Percentiles rank a stretch among this genome's conserved stretches.
Evolutionary conservation across 2,113 vertebrate genomes (phyloP).

Genomic region (Neolamprologus kungweensis): DNA sequence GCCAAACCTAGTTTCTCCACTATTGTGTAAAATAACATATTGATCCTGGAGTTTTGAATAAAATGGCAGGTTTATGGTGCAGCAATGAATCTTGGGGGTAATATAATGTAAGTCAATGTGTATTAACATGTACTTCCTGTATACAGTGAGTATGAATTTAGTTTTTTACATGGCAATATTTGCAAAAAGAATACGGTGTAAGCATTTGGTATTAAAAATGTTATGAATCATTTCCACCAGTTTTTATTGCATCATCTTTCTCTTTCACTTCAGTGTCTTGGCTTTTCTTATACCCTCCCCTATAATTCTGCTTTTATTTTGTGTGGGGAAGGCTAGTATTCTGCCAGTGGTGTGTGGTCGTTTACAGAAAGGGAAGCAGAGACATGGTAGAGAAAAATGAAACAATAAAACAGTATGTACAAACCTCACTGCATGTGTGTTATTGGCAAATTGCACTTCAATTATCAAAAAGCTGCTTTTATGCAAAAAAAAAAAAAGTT

Average conservation of each 20-base stretch:
- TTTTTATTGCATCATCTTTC: accelerated
- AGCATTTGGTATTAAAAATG: neutral
- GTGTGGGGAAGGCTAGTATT: neutral
- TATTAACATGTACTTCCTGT: neutral
- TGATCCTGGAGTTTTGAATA: neutral
- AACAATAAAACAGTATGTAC: neutral
- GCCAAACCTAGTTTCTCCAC: neutral
- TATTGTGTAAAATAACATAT: neutral
- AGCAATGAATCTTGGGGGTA: neutral
- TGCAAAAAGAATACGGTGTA: neutral
- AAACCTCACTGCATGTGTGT: neutral
- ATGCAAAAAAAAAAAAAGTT: neutral
- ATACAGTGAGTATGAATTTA: neutral
- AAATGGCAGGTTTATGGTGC: neutral
- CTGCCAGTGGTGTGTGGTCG: accelerated
- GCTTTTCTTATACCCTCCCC: neutral
- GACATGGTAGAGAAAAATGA: neutral
- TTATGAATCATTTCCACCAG: neutral
- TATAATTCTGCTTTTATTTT: neutral
- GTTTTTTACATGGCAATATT: neutral
- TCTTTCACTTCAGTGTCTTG: accelerated
- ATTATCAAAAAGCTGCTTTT: neutral
- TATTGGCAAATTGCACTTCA: neutral
- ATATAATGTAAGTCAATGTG: neutral
- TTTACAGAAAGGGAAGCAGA: neutral